These are phyloP conservation scores for Hypothenemus hampei DNA, from an alignment of 1,140 invertebrate genomes.

Conservation along the genomic window DNA sequence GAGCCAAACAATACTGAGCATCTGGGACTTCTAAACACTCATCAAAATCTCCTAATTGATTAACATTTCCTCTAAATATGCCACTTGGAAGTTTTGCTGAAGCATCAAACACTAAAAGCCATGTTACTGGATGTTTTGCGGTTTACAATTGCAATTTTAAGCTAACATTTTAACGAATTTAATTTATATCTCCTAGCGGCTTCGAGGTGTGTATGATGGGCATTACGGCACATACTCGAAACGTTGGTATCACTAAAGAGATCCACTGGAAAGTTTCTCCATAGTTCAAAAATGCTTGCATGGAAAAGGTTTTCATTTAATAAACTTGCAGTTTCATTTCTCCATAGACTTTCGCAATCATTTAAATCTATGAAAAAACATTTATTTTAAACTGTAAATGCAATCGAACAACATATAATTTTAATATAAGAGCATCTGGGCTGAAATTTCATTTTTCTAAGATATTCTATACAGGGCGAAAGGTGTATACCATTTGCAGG, in stretches of 20 bases:
- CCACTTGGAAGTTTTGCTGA: conserved; percentile 57
- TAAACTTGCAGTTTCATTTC: background rate
- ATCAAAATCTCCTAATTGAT: conserved; percentile 61
- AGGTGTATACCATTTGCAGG: no score
- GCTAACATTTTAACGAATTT: conserved; percentile 30
- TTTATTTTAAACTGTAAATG: no score
- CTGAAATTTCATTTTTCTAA: no score
- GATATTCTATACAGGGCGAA: no score
- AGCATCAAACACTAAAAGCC: conserved; percentile 55
- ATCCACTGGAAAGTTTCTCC: conserved; percentile 5
- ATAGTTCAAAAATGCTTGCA: conserved; percentile 5
- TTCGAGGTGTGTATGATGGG: conserved; percentile 8
- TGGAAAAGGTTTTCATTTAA: background rate
- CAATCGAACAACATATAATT: no score
- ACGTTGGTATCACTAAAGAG: conserved; percentile 9
- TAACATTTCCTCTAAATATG: conserved; percentile 56
- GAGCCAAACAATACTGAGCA: conserved; percentile 56
- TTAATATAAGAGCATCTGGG: no score
- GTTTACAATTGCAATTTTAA: background rate
- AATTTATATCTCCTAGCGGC: conserved; percentile 14
- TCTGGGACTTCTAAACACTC: conserved; percentile 50
- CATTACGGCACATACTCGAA: conserved; percentile 15
- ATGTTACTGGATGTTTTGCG: background rate
- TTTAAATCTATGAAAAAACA: no score
- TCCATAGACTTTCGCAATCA: no score